Percentiles rank a stretch among this genome's conserved stretches.
Evolutionary conservation across 2,888 invertebrate species (phyloP).

Genomic region (Drosophila bunnanda): DNA sequence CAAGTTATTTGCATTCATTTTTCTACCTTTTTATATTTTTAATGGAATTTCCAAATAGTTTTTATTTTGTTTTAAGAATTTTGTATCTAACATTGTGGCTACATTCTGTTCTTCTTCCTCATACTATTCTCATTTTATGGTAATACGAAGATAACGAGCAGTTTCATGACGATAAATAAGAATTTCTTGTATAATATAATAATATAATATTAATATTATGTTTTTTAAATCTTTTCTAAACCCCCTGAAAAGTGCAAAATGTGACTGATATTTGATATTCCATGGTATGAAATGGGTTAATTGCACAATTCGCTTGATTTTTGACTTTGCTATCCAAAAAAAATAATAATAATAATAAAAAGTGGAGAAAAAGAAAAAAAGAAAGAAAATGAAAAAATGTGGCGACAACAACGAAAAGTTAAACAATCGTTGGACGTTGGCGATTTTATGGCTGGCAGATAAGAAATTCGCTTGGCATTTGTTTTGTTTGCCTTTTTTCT

Average conservation of each 20-base stretch:
- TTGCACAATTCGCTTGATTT: slow-evolving; percentile 60
- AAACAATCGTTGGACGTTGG: slow-evolving; percentile 59
- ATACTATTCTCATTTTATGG: too few species aligned
- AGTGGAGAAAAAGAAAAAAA: not conserved
- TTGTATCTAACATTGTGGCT: too few species aligned
- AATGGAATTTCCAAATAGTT: too few species aligned
- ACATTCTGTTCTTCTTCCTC: too few species aligned
- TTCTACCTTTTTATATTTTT: too few species aligned
- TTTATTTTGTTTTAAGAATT: too few species aligned
- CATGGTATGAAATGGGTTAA: slow-evolving; percentile 51
- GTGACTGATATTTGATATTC: slow-evolving; percentile 24
- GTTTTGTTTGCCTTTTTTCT: slow-evolving; percentile 36
- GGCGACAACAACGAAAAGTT: slow-evolving; percentile 43
- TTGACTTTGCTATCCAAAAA: slow-evolving; percentile 7
- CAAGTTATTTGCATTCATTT: too few species aligned
- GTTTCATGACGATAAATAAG: too few species aligned
- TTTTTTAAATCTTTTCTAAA: not conserved
- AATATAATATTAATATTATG: too few species aligned
- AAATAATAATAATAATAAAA: not conserved
- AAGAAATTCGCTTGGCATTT: slow-evolving; percentile 59
- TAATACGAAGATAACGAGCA: too few species aligned
- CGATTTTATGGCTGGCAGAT: slow-evolving; percentile 66
- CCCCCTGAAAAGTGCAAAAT: not conserved
- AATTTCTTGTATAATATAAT: too few species aligned
- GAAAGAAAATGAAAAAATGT: not conserved